Percentiles rank a stretch among this genome's conserved stretches.
These are phyloP conservation scores for Champsocephalus esox DNA, from an alignment of 2,797 vertebrate genomes.

Conservation along the genomic window DNA sequence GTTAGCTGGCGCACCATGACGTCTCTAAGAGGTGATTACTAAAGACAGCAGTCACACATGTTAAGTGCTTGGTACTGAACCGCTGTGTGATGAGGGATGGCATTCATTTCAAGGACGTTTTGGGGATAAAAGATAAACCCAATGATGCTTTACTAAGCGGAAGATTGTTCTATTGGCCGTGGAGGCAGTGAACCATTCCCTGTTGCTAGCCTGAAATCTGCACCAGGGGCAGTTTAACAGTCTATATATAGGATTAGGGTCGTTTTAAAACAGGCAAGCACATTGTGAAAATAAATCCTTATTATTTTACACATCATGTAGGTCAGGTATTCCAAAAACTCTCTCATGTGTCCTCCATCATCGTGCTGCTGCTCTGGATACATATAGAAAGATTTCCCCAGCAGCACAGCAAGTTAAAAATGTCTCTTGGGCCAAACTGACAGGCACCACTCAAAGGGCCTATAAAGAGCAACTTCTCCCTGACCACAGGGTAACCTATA, in stretches of 20 bases:
- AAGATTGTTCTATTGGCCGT: constrained; percentile 39
- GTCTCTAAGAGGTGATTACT: constrained; percentile 59
- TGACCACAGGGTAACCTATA: constrained; percentile 81
- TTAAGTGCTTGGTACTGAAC: constrained; percentile 49
- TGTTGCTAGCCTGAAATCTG: constrained; percentile 51
- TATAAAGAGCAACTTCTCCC: constrained; percentile 75
- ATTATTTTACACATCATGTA: constrained; percentile 25
- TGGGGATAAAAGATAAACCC: constrained; percentile 32
- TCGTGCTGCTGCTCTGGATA: constrained; percentile 35
- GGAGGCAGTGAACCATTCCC: constrained; percentile 42
- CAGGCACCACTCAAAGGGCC: constrained; percentile 36
- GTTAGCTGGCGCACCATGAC: constrained; percentile 52
- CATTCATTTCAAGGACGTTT: constrained; percentile 53
- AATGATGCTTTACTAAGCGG: constrained; percentile 32
- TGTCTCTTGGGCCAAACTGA: constrained; percentile 45
- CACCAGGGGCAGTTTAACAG: constrained; percentile 51
- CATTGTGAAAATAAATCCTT: constrained; percentile 45
- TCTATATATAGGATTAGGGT: constrained; percentile 68
- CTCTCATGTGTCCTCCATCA: constrained; percentile 32
- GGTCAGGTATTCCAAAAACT: constrained; percentile 24
- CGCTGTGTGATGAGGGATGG: constrained; percentile 38
- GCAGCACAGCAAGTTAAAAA: constrained; percentile 58
- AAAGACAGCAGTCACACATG: constrained; percentile 63
- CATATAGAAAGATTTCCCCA: constrained; percentile 27
- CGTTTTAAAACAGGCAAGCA: constrained; percentile 50